Evolutionary conservation across 2,888 invertebrate species (phyloP), one percentile per base, ranked within the genome.

Genomic region (Thysanoteuthis rhombus): DNA sequence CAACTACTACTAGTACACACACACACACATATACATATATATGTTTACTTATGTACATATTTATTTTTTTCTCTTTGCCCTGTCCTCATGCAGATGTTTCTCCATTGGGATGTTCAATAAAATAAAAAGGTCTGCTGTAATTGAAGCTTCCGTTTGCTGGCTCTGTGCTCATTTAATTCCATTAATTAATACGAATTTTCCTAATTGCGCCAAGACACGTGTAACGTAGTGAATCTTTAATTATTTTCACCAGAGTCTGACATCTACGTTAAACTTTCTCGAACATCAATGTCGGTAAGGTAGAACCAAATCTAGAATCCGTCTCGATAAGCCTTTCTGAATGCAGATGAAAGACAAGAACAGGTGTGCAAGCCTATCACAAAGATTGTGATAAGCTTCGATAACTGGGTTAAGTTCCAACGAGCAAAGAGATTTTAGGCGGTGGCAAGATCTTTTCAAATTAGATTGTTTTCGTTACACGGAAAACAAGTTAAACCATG

Each of bases 191-290:
- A n/a, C n/a, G 75, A 75, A 75, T 75, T 36, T n/a, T 75, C 75
- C n/a, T 75, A 75, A 75, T 75, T 75, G 75, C 3, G 75, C n/a
- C 75, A 75, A 75, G 75, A 75, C 75, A 75, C 75, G 75, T 75
- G 75, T 75, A 75, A 75, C 75, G 75, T 75, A 75, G 75, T 75
- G 75, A 75, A 75, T 75, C n/a, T 75, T 75, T 75, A 75, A 75
- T 75, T 75, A 75, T 75, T 75, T 75, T n/a, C 75, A n/a, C 75
- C 75, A 25, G 75, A n/a, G n/a, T 16, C 36, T 75, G 75, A 75
- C 75, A 75, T 75, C n/a, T 75, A 75, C 75, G n/a, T 75, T 36
- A 16, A n/a, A 75, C 36, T 16, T 36, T 75, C 75, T 36, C n/a
- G 75, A 75, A 75, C 75, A 75, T 16, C 75, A 75, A 75, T 75